Conservation (phyloP, 1,140 invertebrate species). For the Drosophila sechellia region DNA sequence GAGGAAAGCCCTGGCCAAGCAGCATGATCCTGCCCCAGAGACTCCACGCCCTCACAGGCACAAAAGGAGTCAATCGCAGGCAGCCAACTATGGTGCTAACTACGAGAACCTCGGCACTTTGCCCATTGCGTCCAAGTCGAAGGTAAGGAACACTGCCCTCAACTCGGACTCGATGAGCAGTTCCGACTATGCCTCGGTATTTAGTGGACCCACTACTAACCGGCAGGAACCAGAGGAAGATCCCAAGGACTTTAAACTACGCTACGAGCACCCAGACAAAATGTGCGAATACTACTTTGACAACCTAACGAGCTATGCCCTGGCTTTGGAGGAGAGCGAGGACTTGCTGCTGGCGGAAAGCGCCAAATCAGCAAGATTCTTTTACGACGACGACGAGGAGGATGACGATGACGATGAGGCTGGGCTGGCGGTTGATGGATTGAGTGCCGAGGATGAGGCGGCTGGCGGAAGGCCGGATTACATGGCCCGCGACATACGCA, state of each 20-base stretch:
- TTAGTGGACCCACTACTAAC: conserved; percentile 69
- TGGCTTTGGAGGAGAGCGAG: conserved; percentile 68
- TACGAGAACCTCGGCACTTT: conserved; percentile 76
- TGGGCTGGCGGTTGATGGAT: conserved; percentile 1
- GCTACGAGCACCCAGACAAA: conserved; percentile 83
- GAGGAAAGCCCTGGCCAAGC: conserved; percentile 48
- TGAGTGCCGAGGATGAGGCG: neutral
- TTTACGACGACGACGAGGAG: conserved; percentile 50
- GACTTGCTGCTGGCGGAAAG: conserved; percentile 71
- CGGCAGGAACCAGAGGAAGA: conserved; percentile 17
- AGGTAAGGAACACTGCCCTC: conserved; percentile 10
- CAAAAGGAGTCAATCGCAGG: conserved; percentile 71
- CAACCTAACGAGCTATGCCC: conserved; percentile 68
- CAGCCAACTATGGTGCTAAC: conserved; percentile 51
- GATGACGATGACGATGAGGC: conserved; percentile 14
- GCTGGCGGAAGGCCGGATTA: conserved; percentile 52
- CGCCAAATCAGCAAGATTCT: conserved; percentile 62
- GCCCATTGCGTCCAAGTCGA: conserved; percentile 47
- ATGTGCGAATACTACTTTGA: conserved; percentile 83
- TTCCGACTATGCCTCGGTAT: conserved; percentile 84
- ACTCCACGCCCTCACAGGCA: conserved; percentile 42
- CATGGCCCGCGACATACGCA: conserved; percentile 65
- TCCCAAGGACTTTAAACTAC: conserved; percentile 56
- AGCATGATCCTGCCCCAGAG: conserved; percentile 21
- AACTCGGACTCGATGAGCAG: conserved; percentile 80